These are phyloP conservation scores for Lordiphosa andalusiaca DNA, from an alignment of 2,888 invertebrate species.

Conservation along the genomic window DNA sequence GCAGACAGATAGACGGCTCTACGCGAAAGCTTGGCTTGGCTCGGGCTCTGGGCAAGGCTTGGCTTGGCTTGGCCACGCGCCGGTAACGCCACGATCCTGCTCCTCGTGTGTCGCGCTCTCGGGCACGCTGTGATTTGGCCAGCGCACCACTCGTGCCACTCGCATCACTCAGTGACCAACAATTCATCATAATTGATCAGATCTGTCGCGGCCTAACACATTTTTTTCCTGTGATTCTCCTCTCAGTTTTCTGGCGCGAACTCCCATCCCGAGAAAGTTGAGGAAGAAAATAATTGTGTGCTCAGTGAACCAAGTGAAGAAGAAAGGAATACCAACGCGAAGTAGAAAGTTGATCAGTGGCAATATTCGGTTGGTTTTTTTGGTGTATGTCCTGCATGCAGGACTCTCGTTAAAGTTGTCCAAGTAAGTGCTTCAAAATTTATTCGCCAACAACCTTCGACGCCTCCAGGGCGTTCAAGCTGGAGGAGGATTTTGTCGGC, in stretches of 20 bases:
- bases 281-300: no score
- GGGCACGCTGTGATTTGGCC: no score
- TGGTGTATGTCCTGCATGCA: slow-evolving; percentile 72
- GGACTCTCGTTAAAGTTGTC: slow-evolving; percentile 66
- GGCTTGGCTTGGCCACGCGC: slow-evolving; percentile 19
- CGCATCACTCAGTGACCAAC: no score
- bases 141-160: no score
- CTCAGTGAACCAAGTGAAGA: slow-evolving; percentile 1
- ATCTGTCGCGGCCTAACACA: slow-evolving; percentile 9
- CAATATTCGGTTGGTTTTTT: slow-evolving; percentile 5
- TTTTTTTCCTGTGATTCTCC: slow-evolving; percentile 69
- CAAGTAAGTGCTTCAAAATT: slow-evolving; percentile 80
- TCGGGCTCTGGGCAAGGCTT: slow-evolving; percentile 28
- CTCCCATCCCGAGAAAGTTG: slow-evolving; percentile 8
- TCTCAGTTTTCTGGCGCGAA: slow-evolving; percentile 55
- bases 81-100: slow-evolving; percentile 3
- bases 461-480: slow-evolving; percentile 84
- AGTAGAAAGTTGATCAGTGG: slow-evolving; percentile 26
- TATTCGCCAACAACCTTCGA: slow-evolving; percentile 81
- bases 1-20: slow-evolving; percentile 1
- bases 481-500: slow-evolving; percentile 87
- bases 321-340: slow-evolving; percentile 12
- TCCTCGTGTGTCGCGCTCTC: no score
- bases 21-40: slow-evolving; percentile 21
- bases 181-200: no score